phyloP scores from a whole-genome alignment of 2,797 vertebrate species.

The Sarcoramphus papa region DNA sequence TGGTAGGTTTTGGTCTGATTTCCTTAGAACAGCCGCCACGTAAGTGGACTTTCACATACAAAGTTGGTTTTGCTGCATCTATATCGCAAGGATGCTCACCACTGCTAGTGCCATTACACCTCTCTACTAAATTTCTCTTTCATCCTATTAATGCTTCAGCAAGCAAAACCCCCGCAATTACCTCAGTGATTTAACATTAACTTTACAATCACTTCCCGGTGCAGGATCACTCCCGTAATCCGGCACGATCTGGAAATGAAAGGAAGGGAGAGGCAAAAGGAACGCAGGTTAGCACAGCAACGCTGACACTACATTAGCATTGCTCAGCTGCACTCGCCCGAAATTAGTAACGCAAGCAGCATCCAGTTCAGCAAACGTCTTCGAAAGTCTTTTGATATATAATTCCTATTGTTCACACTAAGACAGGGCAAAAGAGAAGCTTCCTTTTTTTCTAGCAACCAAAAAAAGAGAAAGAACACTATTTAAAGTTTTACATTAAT shows the following conservation, averaged over 20 bases:
- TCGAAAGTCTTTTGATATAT: neutral
- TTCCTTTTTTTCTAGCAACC: neutral
- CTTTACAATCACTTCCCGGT: neutral
- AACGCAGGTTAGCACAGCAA: neutral
- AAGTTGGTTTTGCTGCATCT: neutral
- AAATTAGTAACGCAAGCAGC: neutral
- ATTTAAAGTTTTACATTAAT: neutral
- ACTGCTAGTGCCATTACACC: fast-evolving
- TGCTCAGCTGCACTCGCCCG: neutral
- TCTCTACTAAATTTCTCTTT: neutral
- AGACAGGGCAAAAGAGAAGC: neutral
- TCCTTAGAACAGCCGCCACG: neutral
- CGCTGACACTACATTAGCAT: neutral
- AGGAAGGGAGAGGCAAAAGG: neutral
- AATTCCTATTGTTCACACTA: neutral
- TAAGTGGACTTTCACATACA: neutral
- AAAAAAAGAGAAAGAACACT: neutral
- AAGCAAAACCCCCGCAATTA: neutral
- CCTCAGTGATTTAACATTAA: neutral
- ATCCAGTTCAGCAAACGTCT: neutral
- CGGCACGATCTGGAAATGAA: neutral
- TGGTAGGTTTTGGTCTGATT: neutral
- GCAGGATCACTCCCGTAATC: neutral
- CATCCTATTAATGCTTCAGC: neutral
- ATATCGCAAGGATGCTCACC: neutral